Evolutionary conservation across 92 coral and sea anemone species (phyloP).

Genomic region (Pocillopora meandrina): DNA sequence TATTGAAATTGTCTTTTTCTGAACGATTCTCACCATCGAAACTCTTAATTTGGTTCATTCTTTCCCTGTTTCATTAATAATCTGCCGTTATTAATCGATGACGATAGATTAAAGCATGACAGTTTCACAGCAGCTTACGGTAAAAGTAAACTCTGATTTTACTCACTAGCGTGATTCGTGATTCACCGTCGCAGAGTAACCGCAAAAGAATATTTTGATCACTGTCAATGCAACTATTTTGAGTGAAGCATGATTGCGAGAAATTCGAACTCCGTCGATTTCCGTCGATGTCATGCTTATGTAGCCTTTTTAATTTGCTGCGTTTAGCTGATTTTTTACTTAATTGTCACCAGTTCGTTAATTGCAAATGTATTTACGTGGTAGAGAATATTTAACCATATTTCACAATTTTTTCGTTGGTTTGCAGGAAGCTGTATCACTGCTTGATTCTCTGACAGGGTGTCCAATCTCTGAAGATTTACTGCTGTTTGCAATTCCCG

Average conservation of each 20-base stretch:
- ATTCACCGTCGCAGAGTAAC: too few species aligned
- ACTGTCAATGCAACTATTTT: too few species aligned
- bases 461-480: constrained; percentile 80
- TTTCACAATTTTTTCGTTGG: neutral
- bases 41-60: neutral
- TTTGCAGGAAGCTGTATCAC: constrained; percentile 15
- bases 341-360: neutral
- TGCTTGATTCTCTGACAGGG: constrained; percentile 95
- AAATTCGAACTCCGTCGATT: neutral
- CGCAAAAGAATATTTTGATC: too few species aligned
- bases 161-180: too few species aligned
- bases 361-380: neutral
- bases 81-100: too few species aligned
- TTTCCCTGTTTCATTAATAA: too few species aligned
- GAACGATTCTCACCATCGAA: neutral
- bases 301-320: neutral
- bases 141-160: too few species aligned
- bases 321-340: too few species aligned
- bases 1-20: neutral
- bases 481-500: constrained; percentile 88
- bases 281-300: neutral
- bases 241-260: too few species aligned
- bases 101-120: too few species aligned
- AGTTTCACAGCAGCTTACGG: too few species aligned
- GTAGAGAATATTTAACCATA: neutral